Conservation (phyloP, 1,140 invertebrate species). For the Pomacea maculata region DNA sequence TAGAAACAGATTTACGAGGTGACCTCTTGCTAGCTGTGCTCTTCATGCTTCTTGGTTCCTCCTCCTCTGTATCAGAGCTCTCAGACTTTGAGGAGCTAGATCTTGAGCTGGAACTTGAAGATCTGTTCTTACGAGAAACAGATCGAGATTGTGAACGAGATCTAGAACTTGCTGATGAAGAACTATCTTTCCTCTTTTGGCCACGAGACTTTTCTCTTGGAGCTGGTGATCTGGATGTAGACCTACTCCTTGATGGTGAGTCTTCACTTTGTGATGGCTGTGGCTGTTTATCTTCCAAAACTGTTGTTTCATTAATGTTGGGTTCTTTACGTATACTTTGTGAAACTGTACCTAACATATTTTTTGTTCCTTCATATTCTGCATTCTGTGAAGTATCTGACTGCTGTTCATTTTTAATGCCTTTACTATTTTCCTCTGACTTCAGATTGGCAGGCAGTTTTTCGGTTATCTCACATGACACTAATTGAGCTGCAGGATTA, state of each 20-base stretch:
- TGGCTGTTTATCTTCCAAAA: background rate
- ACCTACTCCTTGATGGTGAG: background rate
- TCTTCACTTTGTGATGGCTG: background rate
- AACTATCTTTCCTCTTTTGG: slow-evolving; percentile 16
- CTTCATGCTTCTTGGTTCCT: background rate
- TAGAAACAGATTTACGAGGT: background rate
- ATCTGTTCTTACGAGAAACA: slow-evolving; percentile 27
- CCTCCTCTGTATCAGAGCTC: slow-evolving; percentile 2
- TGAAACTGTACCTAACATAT: too few relatives aligned
- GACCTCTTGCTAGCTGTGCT: background rate
- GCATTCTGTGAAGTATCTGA: too few relatives aligned
- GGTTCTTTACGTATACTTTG: background rate
- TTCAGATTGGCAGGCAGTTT: background rate
- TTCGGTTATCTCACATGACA: background rate
- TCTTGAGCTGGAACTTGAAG: slow-evolving; percentile 32
- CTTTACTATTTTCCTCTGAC: background rate
- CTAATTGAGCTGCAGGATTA: slow-evolving; percentile 7
- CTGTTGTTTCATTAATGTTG: too few relatives aligned
- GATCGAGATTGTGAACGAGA: slow-evolving; percentile 34
- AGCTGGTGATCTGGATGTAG: slow-evolving; percentile 12
- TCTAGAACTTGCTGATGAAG: slow-evolving; percentile 13
- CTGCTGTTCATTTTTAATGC: background rate
- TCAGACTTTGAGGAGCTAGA: slow-evolving; percentile 38
- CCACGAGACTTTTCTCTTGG: slow-evolving; percentile 5
- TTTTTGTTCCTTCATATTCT: too few relatives aligned